Conservation (phyloP, 2,113 vertebrate species). For the Cavia aperea region DNA sequence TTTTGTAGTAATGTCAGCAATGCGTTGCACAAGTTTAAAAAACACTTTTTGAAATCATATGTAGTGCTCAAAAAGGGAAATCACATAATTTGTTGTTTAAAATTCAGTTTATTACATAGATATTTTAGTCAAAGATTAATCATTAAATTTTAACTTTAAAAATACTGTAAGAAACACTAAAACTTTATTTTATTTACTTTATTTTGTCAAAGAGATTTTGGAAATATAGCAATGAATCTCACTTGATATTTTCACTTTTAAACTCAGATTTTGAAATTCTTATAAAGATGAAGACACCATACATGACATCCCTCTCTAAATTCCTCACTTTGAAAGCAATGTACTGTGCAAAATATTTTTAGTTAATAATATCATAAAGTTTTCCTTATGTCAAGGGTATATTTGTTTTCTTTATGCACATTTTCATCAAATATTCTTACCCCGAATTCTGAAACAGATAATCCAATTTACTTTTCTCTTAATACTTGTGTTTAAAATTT, state of each 20-base stretch:
- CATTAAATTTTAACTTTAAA: not conserved
- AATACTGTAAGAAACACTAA: not conserved
- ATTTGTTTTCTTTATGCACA: not conserved
- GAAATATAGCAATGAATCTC: not conserved
- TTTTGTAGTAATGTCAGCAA: not conserved
- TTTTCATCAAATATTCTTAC: not conserved
- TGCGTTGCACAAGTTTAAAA: not conserved
- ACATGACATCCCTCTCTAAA: not conserved
- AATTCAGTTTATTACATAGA: not conserved
- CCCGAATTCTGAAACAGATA: not conserved
- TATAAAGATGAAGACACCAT: not conserved
- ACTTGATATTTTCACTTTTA: not conserved
- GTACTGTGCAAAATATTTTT: not conserved
- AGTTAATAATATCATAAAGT: not conserved
- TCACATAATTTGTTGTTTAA: not conserved
- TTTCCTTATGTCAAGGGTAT: not conserved
- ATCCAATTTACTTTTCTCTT: not conserved
- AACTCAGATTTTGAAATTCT: not conserved
- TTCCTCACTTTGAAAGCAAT: not conserved
- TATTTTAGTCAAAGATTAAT: not conserved
- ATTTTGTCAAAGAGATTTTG: not conserved
- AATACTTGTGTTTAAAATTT: not conserved
- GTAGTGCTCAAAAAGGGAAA: not conserved
- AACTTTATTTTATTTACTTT: not conserved
- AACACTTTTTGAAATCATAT: not conserved